phyloP scores from a whole-genome alignment of 2,797 vertebrate species.

The Pogonophryne albipinna region DNA sequence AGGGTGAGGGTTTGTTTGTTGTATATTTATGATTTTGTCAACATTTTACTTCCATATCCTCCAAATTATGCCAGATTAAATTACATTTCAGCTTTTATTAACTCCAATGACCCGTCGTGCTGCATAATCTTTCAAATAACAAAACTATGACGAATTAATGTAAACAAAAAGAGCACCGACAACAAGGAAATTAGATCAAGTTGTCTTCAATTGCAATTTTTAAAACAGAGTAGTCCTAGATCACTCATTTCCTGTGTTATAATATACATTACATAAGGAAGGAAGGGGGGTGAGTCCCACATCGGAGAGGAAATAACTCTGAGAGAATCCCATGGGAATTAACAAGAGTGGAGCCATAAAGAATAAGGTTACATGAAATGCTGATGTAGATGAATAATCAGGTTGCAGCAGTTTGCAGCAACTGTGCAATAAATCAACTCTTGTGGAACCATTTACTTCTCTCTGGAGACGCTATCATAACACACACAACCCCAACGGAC shows the following conservation, averaged over 20 bases:
- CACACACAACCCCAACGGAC: conserved; percentile 38
- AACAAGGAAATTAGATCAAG: background rate
- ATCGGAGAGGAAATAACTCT: conserved; percentile 40
- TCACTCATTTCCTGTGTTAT: conserved; percentile 15
- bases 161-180: conserved; percentile 7
- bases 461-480: conserved; percentile 67
- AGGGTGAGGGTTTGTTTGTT: background rate
- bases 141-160: background rate
- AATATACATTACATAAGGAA: conserved; percentile 13
- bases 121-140: background rate
- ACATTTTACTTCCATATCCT: background rate
- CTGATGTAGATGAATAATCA: conserved; percentile 48
- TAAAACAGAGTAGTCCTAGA: background rate
- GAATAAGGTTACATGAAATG: conserved; percentile 45
- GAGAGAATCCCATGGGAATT: conserved; percentile 13
- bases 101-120: background rate
- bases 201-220: background rate
- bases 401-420: conserved; percentile 26
- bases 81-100: conserved; percentile 4
- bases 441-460: conserved; percentile 48
- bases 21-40: background rate
- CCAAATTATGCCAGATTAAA: background rate
- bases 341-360: conserved; percentile 28
- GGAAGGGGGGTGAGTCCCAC: no score
- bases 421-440: conserved; percentile 44